These are phyloP conservation scores for Zaprionus nigranus DNA, from an alignment of 1,140 invertebrate genomes.

Conservation along the genomic window DNA sequence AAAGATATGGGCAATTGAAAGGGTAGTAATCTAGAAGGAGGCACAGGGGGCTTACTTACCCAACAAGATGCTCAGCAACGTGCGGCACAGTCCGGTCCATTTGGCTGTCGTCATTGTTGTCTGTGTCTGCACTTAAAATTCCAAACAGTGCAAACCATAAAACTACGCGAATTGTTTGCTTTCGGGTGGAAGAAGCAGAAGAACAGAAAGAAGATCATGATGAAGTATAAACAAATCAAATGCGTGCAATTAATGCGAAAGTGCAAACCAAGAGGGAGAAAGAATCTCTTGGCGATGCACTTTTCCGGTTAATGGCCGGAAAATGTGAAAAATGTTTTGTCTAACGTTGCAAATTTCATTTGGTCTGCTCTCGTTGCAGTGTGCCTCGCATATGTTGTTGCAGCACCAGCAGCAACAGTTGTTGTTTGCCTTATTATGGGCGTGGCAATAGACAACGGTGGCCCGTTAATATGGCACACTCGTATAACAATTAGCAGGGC, in stretches of 20 bases:
- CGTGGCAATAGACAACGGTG: constrained; percentile 15
- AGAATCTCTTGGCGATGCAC: constrained; percentile 46
- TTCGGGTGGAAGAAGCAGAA: constrained; percentile 24
- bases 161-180: constrained; percentile 58
- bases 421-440: constrained; percentile 19
- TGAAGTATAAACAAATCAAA: constrained; percentile 71
- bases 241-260: constrained; percentile 67
- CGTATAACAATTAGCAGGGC: constrained; percentile 50
- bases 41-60: constrained; percentile 48
- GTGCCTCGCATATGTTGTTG: constrained; percentile 24
- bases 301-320: constrained; percentile 78
- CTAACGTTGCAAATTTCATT: constrained; percentile 13
- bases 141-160: constrained; percentile 48
- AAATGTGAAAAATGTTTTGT: constrained; percentile 37
- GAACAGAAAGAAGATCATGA: constrained; percentile 10
- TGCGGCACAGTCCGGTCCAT: constrained; percentile 72
- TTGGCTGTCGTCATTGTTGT: constrained; percentile 81
- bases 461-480: constrained; percentile 2
- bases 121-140: constrained; percentile 77
- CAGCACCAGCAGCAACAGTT: neutral
- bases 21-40: no score
- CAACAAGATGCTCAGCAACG: constrained; percentile 66
- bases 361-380: neutral
- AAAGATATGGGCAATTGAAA: constrained; percentile 4
- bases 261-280: neutral